Conservation (phyloP, 2,797 vertebrate species). For the Rhodeus uyekii region DNA sequence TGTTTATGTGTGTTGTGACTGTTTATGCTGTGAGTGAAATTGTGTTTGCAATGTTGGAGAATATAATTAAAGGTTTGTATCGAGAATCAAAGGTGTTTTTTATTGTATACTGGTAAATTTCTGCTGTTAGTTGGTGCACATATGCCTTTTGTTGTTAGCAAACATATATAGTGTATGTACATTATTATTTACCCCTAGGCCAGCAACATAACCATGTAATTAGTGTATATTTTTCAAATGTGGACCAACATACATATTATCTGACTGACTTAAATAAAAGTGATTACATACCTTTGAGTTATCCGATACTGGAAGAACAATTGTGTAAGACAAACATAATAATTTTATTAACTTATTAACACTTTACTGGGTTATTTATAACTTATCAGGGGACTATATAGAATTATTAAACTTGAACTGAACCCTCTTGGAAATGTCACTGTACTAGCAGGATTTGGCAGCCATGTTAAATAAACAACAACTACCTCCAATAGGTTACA, state of each 20-base stretch:
- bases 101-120: too few species aligned
- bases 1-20: too few species aligned
- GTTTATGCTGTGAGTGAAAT: too few species aligned
- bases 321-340: conserved; percentile 18
- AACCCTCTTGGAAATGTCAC: conserved; percentile 2
- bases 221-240: too few species aligned
- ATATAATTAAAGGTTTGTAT: too few species aligned
- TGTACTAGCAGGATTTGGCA: neutral
- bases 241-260: neutral
- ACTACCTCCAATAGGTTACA: neutral
- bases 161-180: too few species aligned
- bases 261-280: neutral
- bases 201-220: too few species aligned
- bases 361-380: conserved; percentile 6
- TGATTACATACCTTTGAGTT: neutral
- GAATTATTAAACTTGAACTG: conserved; percentile 23
- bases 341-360: conserved; percentile 45
- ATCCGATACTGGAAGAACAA: neutral
- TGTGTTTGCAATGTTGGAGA: too few species aligned
- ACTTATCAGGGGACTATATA: conserved; percentile 30
- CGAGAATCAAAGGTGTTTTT: too few species aligned
- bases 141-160: too few species aligned
- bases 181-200: too few species aligned
- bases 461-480: conserved; percentile 6
- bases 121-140: too few species aligned